Percentiles rank a stretch among this genome's conserved stretches.
Evolutionary conservation across 2,797 vertebrate species (phyloP).

Genomic region (Thaleichthys pacificus): DNA sequence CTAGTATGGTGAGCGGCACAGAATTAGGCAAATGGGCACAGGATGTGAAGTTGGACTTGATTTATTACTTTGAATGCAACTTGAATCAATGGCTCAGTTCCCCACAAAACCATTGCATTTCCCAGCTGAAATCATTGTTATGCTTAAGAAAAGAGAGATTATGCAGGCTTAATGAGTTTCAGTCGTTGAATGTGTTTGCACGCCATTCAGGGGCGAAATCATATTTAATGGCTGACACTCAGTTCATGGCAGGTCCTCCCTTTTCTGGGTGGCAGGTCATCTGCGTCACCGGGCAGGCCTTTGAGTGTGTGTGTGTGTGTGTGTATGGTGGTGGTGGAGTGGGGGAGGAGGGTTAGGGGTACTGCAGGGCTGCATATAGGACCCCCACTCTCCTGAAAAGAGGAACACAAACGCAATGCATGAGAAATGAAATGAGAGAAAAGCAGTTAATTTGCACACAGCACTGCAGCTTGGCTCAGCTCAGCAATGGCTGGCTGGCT

Average conservation of each 20-base stretch:
- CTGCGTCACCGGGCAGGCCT: conserved; percentile 69
- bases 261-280: conserved; percentile 77
- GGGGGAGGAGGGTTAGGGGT: conserved; percentile 48
- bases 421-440: conserved; percentile 76
- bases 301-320: conserved; percentile 41
- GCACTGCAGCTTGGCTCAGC: conserved; percentile 58
- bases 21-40: conserved; percentile 81
- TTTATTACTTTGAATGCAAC: conserved; percentile 84
- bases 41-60: conserved; percentile 84
- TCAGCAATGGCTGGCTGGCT: conserved; percentile 40
- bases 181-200: conserved; percentile 76
- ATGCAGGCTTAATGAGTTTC: conserved; percentile 82
- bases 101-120: conserved; percentile 76
- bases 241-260: conserved; percentile 75
- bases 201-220: conserved; percentile 80
- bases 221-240: conserved; percentile 84
- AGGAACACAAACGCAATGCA: conserved; percentile 62
- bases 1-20: conserved; percentile 76
- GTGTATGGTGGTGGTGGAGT: too few species aligned
- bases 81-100: conserved; percentile 79
- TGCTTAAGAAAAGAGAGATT: conserved; percentile 83
- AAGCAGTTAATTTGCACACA: conserved; percentile 72
- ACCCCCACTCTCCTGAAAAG: conserved; percentile 72
- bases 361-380: conserved; percentile 63
- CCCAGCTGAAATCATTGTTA: conserved; percentile 84